Conservation (phyloP, 2,113 vertebrate species). For the Barbus barbus region DNA sequence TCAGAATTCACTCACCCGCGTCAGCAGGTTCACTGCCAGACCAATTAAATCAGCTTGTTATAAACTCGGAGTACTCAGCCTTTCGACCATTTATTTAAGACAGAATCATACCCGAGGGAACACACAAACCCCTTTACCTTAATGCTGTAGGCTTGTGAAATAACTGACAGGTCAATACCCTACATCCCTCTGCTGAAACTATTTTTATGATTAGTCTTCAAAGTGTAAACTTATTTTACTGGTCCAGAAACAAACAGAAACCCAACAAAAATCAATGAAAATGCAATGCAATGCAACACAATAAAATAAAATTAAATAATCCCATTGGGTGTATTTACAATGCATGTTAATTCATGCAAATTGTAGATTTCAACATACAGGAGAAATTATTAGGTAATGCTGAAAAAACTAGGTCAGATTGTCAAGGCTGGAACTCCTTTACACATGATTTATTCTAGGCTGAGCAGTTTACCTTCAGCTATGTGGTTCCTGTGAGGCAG, state of each 20-base stretch:
- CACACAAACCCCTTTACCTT: slow-evolving; percentile 20
- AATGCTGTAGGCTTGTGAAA: not conserved
- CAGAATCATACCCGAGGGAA: not conserved
- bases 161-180: not conserved
- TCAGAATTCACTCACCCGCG: slow-evolving; percentile 26
- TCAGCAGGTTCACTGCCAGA: slow-evolving; percentile 36
- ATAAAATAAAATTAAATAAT: too few species aligned
- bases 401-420: not conserved
- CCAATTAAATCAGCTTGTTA: slow-evolving; percentile 53
- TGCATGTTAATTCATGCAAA: too few species aligned
- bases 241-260: not conserved
- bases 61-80: slow-evolving; percentile 30
- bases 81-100: slow-evolving; percentile 44
- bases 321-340: too few species aligned
- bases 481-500: not conserved
- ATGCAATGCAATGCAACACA: too few species aligned
- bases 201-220: not conserved
- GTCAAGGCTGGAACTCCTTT: not conserved
- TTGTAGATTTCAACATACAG: not conserved
- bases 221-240: not conserved
- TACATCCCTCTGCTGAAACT: not conserved
- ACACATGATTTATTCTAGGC: not conserved
- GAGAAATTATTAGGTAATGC: not conserved
- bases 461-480: not conserved
- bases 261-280: too few species aligned